These are phyloP conservation scores for Drosophila aldrichi DNA, from an alignment of 2,888 invertebrate species.

Conservation along the genomic window DNA sequence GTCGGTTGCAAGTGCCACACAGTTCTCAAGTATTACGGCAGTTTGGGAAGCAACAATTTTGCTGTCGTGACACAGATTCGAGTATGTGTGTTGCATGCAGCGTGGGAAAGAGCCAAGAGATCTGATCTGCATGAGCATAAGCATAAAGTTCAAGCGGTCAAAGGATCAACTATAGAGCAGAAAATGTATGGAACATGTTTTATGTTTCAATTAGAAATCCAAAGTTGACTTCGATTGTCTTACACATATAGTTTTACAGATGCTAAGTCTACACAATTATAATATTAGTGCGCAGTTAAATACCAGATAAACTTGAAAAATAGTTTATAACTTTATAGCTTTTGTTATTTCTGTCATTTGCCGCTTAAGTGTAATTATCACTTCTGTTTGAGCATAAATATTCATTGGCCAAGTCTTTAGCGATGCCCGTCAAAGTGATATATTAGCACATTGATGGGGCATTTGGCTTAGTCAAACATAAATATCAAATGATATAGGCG, in stretches of 20 bases:
- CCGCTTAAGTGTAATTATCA: conserved; percentile 39
- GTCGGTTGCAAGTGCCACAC: conserved; percentile 24
- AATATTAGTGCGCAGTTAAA: no score
- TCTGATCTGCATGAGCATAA: conserved; percentile 30
- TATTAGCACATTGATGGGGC: conserved; percentile 51
- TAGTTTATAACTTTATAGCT: conserved; percentile 2
- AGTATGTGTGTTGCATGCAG: conserved; percentile 23
- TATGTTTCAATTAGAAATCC: no score
- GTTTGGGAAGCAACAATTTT: conserved; percentile 48
- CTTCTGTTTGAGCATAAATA: conserved; percentile 44
- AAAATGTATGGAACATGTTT: not conserved
- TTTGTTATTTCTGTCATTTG: conserved; percentile 2
- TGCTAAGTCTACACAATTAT: no score
- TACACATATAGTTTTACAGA: no score
- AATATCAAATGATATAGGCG: conserved; percentile 36
- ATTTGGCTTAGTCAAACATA: conserved; percentile 59
- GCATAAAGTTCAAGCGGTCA: conserved; percentile 47
- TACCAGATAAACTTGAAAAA: no score
- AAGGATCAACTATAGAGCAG: conserved; percentile 1
- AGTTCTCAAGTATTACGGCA: conserved; percentile 40
- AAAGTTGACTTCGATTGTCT: no score
- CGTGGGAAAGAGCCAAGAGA: conserved; percentile 42
- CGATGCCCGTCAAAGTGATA: conserved; percentile 42
- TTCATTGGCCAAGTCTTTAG: conserved; percentile 22
- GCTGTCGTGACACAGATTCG: conserved; percentile 35